A percentile compares a stretch with the other conserved stretches of the same genome.
Conservation (phyloP, 2,888 invertebrate species). For the Campoplex capitator region DNA sequence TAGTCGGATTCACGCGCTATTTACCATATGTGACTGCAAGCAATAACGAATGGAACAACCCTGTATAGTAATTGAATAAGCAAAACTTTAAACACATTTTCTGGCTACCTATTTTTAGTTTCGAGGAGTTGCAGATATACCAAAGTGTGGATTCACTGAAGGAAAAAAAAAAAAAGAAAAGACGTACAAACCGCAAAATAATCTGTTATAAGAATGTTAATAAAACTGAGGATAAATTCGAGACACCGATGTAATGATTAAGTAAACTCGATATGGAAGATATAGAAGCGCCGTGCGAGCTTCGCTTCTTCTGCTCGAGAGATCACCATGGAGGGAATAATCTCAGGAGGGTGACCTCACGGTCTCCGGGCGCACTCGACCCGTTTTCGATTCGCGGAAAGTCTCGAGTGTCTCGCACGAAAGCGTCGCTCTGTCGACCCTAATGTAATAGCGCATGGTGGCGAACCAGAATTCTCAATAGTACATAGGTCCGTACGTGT, state of each 20-base stretch:
- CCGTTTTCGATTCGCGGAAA: slow-evolving; percentile 73
- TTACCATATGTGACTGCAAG: neutral
- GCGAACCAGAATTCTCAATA: slow-evolving; percentile 26
- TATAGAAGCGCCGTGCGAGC: neutral
- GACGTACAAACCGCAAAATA: neutral
- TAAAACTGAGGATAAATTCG: neutral
- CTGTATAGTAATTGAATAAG: neutral
- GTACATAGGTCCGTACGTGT: neutral
- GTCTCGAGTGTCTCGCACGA: slow-evolving; percentile 65
- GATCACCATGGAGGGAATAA: slow-evolving; percentile 61
- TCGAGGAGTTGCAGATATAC: neutral
- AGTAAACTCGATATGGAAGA: slow-evolving; percentile 55
- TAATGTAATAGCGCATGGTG: slow-evolving; percentile 63
- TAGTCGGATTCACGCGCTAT: slow-evolving; percentile 28
- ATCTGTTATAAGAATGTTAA: neutral
- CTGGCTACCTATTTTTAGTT: neutral
- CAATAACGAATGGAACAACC: neutral
- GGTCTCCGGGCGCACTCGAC: slow-evolving; percentile 65
- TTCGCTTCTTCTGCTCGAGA: neutral
- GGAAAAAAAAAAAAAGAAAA: neutral
- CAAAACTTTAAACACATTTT: neutral
- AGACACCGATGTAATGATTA: slow-evolving; percentile 20
- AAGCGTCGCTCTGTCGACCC: slow-evolving; percentile 64
- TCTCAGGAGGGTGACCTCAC: slow-evolving; percentile 70
- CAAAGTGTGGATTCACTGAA: neutral